Evolutionary conservation across 2,113 vertebrate species (phyloP), one percentile per base, ranked within the genome.

Genomic region (Spheniscus mendiculus): DNA sequence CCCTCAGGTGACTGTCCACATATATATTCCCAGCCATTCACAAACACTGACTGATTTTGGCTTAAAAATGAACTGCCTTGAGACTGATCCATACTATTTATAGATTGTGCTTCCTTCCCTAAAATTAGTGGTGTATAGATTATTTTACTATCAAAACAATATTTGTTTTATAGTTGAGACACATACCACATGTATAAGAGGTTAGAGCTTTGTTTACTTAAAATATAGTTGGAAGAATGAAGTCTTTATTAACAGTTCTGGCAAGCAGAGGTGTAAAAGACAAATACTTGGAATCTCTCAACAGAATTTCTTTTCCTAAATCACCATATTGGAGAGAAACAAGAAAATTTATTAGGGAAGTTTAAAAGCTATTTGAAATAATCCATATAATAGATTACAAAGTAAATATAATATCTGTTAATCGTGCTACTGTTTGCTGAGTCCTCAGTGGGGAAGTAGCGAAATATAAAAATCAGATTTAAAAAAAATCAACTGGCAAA

Each of bases 11-110:
- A 66, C 90, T 93, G 96, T 90, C 90, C 94, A 52, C 80, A 89
- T 89, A 70, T 76, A 87, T 97, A 92, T 96, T 97, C 93, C 93
- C 84, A 97, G 88, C 85, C 83, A 96, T 92, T 96, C 73, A 95
- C 91, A 95, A 81, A 62, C 72, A 66, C 58, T 71, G 87, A 19
- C 22, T 89, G 78, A 73, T 79, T 89, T 65, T 32, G 80, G 36
- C 42, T 97, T 81, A 93, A 96, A 96, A 93, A 96, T 67, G 27
- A 94, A 73, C 93, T 87, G 78, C 65, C 93, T 95, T 44, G 71
- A 96, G 92, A 86, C 65, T 27, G 45, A 83, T 50, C 15, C 45
- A 44, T 25, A 59, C 69, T 15, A 52, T 89, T 85, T 93, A 87
- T 59, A 87, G 93, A 95, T 59, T 72, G 62, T 81, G 53, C 76